Percentiles rank a stretch among this genome's conserved stretches.
These are phyloP conservation scores for Acanthisitta chloris DNA, from an alignment of 2,113 vertebrate genomes.

Conservation along the genomic window DNA sequence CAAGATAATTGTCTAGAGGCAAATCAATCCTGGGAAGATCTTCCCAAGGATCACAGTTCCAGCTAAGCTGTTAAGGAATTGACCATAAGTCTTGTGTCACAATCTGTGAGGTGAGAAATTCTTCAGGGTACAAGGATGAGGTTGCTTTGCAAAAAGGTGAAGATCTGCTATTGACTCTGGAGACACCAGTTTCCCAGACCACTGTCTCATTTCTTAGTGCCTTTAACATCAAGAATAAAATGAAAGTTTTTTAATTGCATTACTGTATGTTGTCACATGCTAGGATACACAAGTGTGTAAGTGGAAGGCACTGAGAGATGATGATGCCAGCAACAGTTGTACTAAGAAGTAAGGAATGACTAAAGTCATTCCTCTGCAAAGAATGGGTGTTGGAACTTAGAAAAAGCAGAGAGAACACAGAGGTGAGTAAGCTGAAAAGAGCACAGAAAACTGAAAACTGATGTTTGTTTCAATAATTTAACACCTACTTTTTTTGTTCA, in stretches of 20 bases:
- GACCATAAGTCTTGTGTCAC: not conserved
- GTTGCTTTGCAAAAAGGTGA: not conserved
- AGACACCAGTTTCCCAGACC: not conserved
- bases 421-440: not conserved
- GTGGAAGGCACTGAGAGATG: not conserved
- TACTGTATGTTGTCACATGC: accelerated
- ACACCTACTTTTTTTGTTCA: not conserved
- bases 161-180: not conserved
- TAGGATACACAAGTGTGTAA: not conserved
- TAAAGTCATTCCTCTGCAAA: not conserved
- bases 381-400: not conserved
- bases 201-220: not conserved
- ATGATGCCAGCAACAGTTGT: not conserved
- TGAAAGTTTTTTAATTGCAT: not conserved
- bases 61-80: not conserved
- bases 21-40: not conserved
- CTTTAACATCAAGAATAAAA: not conserved
- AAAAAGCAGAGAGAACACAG: not conserved
- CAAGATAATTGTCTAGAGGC: not conserved
- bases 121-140: not conserved
- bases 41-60: not conserved
- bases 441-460: not conserved
- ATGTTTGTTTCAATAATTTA: not conserved
- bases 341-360: not conserved
- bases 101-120: not conserved